These are phyloP conservation scores for Battus philenor DNA, from an alignment of 1,140 invertebrate species.

Conservation along the genomic window DNA sequence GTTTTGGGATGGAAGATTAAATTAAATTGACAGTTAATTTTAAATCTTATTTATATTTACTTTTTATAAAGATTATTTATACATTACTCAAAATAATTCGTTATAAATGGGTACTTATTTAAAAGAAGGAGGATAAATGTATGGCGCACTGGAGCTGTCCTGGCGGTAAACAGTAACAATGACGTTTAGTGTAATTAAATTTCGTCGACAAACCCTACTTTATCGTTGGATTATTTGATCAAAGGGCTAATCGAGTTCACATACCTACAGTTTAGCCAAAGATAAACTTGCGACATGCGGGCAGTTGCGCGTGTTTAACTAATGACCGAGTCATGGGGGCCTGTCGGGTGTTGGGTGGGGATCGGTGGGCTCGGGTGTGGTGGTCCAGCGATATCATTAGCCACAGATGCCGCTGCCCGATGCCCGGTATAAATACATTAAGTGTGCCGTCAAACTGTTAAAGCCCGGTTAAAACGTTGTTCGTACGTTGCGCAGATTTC, in stretches of 20 bases:
- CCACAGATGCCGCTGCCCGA: slow-evolving; percentile 67
- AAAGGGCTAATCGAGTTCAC: slow-evolving; percentile 73
- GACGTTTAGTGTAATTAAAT: slow-evolving; percentile 71
- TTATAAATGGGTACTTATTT: too few species aligned
- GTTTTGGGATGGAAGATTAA: too few species aligned
- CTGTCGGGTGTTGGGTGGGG: slow-evolving; percentile 17
- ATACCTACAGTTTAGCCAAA: slow-evolving; percentile 70
- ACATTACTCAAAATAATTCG: too few species aligned
- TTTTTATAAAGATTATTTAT: too few species aligned
- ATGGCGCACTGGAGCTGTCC: slow-evolving; percentile 10
- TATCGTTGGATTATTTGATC: slow-evolving; percentile 74
- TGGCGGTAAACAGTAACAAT: slow-evolving; percentile 51
- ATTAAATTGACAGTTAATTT: too few species aligned
- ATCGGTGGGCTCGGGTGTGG: slow-evolving; percentile 17
- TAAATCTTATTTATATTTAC: too few species aligned
- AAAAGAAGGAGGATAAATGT: not conserved
- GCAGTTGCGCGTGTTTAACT: slow-evolving; percentile 72
- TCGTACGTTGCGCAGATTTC: slow-evolving; percentile 30
- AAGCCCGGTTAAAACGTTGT: slow-evolving; percentile 47
- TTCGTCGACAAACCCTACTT: slow-evolving; percentile 67
- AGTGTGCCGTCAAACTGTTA: slow-evolving; percentile 69
- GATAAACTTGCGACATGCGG: slow-evolving; percentile 74
- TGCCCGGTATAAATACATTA: slow-evolving; percentile 70
- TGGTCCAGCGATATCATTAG: slow-evolving; percentile 68
- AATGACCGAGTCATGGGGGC: slow-evolving; percentile 69